Percentiles rank a stretch among this genome's conserved stretches.
These are phyloP conservation scores for Hydraecia micacea DNA, from an alignment of 2,888 invertebrate genomes.

Conservation along the genomic window DNA sequence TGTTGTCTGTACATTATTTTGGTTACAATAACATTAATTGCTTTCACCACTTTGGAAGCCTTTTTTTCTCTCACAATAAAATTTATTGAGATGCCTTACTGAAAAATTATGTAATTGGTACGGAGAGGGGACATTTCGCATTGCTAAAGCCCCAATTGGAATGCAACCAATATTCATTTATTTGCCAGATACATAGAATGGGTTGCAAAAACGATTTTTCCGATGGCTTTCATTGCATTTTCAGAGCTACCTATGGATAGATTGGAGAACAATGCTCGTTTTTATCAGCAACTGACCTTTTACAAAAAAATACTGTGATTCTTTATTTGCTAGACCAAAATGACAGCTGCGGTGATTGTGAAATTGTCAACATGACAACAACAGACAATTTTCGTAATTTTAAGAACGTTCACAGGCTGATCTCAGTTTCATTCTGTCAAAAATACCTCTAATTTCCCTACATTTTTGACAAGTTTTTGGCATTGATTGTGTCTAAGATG, in stretches of 20 bases:
- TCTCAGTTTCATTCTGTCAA: background rate
- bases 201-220: slow-evolving; percentile 15
- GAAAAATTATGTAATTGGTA: slow-evolving; percentile 56
- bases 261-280: background rate
- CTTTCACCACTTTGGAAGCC: background rate
- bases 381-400: background rate
- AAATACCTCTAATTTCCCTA: background rate
- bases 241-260: background rate
- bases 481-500: background rate
- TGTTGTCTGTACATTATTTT: background rate
- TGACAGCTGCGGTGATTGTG: background rate
- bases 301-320: background rate
- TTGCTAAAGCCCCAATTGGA: slow-evolving; percentile 11
- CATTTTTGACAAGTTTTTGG: background rate
- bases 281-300: background rate
- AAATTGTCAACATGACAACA: background rate
- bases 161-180: slow-evolving; percentile 41
- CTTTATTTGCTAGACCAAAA: background rate
- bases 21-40: background rate
- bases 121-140: slow-evolving; percentile 1
- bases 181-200: slow-evolving; percentile 22
- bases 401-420: background rate
- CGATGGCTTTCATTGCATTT: slow-evolving; percentile 18
- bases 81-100: slow-evolving; percentile 9
- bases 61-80: background rate